Conservation (phyloP, 2,888 invertebrate species). For the Drosophila paramelanica region DNA sequence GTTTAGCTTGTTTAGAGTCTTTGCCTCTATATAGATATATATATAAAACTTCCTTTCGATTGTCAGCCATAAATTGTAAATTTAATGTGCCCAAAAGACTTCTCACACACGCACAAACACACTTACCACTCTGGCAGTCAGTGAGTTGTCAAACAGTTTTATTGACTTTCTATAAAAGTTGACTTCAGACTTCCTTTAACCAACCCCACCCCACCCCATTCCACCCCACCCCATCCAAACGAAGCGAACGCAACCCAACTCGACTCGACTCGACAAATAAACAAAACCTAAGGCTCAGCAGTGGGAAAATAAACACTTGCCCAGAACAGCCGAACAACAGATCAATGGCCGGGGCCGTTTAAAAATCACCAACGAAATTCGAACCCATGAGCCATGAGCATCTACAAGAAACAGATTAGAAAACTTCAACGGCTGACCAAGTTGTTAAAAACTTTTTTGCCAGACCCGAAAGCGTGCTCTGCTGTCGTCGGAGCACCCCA, state of each 20-base stretch:
- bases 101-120: slow-evolving; percentile 9
- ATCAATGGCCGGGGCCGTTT: slow-evolving; percentile 59
- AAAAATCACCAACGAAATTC: slow-evolving; percentile 45
- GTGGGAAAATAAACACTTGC: slow-evolving; percentile 72
- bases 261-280: slow-evolving; percentile 42
- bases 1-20: neutral
- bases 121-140: slow-evolving; percentile 34
- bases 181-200: slow-evolving; percentile 21
- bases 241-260: neutral
- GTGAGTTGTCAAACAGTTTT: slow-evolving; percentile 76
- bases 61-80: slow-evolving; percentile 72
- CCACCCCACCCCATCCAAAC: neutral
- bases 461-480: neutral
- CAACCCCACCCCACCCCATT: neutral
- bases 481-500: slow-evolving; percentile 11
- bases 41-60: slow-evolving; percentile 51
- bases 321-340: slow-evolving; percentile 28
- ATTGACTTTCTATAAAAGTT: slow-evolving; percentile 74
- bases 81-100: slow-evolving; percentile 67
- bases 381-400: slow-evolving; percentile 15
- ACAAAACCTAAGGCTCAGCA: slow-evolving; percentile 50
- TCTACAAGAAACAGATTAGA: slow-evolving; percentile 68
- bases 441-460: slow-evolving; percentile 64
- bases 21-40: slow-evolving; percentile 12
- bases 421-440: slow-evolving; percentile 69